A percentile compares a stretch with the other conserved stretches of the same genome.
Conservation (phyloP, 2,888 invertebrate species). For the Zeuzera pyrina region DNA sequence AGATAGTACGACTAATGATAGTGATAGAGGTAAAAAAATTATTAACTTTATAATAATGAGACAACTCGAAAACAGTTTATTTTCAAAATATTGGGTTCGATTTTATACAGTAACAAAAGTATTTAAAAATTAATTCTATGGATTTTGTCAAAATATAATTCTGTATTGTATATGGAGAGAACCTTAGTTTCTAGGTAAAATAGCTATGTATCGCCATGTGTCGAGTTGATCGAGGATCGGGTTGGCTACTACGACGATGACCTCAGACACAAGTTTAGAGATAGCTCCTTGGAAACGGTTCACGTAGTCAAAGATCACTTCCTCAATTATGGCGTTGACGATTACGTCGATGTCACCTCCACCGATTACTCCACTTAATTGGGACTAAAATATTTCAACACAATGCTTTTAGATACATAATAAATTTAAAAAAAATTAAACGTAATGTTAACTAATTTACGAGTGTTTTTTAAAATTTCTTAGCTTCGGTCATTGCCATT, state of each 20-base stretch:
- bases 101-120: neutral
- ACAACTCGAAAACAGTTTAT: neutral
- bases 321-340: conserved; percentile 49
- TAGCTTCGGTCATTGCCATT: too few relatives aligned
- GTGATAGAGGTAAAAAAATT: neutral
- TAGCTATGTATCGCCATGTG: conserved; percentile 50
- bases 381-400: too few relatives aligned
- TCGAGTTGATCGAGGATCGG: conserved; percentile 42
- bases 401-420: too few relatives aligned
- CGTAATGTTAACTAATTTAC: too few relatives aligned
- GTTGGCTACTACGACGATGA: conserved; percentile 25
- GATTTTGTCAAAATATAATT: neutral
- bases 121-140: neutral
- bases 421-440: too few relatives aligned
- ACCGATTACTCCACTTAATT: conserved; percentile 52
- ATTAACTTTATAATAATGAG: neutral
- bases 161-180: too few relatives aligned
- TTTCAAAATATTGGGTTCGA: neutral
- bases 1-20: too few relatives aligned
- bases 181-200: too few relatives aligned
- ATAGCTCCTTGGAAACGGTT: conserved; percentile 51
- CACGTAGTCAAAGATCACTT: conserved; percentile 47
- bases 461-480: too few relatives aligned
- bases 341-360: conserved; percentile 58
- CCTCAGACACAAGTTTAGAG: conserved; percentile 16